Evolutionary conservation across 2,888 invertebrate genomes (phyloP).

Genomic region (Melanchra persicariae): DNA sequence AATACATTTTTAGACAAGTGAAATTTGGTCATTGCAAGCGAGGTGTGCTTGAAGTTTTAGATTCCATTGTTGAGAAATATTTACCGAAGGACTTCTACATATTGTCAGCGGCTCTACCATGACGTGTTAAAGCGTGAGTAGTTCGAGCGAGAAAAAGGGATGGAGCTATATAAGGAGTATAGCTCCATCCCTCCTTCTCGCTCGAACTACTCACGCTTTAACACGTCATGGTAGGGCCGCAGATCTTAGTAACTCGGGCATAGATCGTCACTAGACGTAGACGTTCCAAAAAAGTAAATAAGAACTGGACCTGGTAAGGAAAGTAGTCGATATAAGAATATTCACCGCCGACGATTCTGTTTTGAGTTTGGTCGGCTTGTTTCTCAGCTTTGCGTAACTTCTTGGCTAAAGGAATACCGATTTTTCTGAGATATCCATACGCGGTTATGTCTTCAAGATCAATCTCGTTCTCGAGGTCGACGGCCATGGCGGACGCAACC

Average conservation of each 20-base stretch:
- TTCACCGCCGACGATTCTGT: slow-evolving; percentile 67
- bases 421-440: slow-evolving; percentile 37
- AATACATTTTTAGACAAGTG: not conserved
- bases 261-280: no score
- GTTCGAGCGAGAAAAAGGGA: no score
- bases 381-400: slow-evolving; percentile 56
- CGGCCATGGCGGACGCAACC: slow-evolving; percentile 41
- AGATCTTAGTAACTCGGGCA: not conserved
- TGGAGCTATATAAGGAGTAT: no score
- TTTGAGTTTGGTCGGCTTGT: slow-evolving; percentile 20
- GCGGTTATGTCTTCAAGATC: slow-evolving; percentile 57
- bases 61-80: not conserved
- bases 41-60: no score
- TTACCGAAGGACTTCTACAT: not conserved
- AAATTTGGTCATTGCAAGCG: not conserved
- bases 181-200: no score
- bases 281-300: not conserved
- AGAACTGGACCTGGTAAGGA: slow-evolving; percentile 59
- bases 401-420: slow-evolving; percentile 64
- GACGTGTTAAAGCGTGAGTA: no score
- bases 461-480: slow-evolving; percentile 34
- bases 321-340: slow-evolving; percentile 52
- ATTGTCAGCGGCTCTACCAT: no score
- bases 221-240: no score
- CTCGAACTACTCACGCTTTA: no score